Evolutionary conservation across 2,888 invertebrate species (phyloP).

Genomic region (Ceramica pisi): DNA sequence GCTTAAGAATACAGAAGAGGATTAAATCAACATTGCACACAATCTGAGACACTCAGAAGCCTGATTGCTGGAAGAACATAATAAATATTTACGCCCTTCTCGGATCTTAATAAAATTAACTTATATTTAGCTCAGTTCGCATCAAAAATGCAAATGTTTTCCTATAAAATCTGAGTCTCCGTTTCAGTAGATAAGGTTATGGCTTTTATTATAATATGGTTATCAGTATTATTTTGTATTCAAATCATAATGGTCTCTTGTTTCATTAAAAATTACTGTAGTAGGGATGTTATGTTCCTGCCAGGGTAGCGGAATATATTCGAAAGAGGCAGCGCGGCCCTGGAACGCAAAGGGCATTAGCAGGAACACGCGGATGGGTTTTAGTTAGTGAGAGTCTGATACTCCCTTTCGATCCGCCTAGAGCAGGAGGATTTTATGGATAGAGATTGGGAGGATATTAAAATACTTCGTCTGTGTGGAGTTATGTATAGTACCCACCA

Average conservation of each 20-base stretch:
- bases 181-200: slow-evolving; percentile 10
- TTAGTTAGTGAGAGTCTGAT: too few species aligned
- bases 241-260: background rate
- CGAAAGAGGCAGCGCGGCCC: too few species aligned
- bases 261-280: background rate
- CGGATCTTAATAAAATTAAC: slow-evolving; percentile 28
- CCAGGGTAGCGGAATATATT: too few species aligned
- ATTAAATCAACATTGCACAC: slow-evolving; percentile 36
- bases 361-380: too few species aligned
- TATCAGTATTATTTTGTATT: slow-evolving; percentile 1
- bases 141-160: slow-evolving; percentile 26
- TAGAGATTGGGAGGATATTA: too few species aligned
- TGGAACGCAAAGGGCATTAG: too few species aligned
- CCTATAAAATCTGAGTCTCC: slow-evolving; percentile 20
- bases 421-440: too few species aligned
- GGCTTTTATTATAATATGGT: slow-evolving; percentile 2
- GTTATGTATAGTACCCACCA: too few species aligned
- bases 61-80: slow-evolving; percentile 23
- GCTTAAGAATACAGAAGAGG: slow-evolving; percentile 15
- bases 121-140: slow-evolving; percentile 24
- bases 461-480: too few species aligned
- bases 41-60: slow-evolving; percentile 31
- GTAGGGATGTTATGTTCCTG: too few species aligned
- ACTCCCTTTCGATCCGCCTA: too few species aligned
- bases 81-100: slow-evolving; percentile 30